Percentiles rank a stretch among this genome's conserved stretches.
phyloP scores from a whole-genome alignment of 2,113 vertebrate species.

The Petromus typicus region DNA sequence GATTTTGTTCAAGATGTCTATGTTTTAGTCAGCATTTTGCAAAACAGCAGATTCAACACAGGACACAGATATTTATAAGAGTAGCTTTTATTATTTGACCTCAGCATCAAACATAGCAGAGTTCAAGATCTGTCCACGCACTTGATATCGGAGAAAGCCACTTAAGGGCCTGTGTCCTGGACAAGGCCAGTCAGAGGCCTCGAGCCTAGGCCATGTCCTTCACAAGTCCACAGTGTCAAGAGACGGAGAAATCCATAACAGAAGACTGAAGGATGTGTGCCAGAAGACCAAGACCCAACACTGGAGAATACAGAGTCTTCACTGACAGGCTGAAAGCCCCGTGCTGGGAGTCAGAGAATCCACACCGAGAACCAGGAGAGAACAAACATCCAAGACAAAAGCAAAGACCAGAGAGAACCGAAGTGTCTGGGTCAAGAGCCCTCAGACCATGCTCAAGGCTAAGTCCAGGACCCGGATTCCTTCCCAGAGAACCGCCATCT shows the following conservation, averaged over 20 bases:
- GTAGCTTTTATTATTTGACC: neutral
- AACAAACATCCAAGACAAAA: neutral
- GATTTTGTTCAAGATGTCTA: conserved; percentile 17
- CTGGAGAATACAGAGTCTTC: neutral
- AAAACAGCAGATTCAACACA: neutral
- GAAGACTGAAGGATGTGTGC: neutral
- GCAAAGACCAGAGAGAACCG: neutral
- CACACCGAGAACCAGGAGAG: neutral
- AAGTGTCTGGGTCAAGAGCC: neutral
- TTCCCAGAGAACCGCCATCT: neutral
- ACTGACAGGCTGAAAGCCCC: neutral
- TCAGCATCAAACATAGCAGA: neutral
- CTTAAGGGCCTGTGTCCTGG: neutral
- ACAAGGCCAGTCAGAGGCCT: neutral
- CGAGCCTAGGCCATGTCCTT: neutral
- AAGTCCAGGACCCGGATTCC: neutral
- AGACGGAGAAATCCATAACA: neutral
- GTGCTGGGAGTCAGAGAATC: neutral
- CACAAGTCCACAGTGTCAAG: neutral
- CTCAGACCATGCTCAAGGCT: neutral
- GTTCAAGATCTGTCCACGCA: neutral
- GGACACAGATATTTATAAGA: neutral
- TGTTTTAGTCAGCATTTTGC: neutral
- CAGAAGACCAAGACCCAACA: neutral
- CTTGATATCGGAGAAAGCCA: neutral